Evolutionary conservation across 2,113 vertebrate species (phyloP).

Genomic region (Hippocampus barbouri): DNA sequence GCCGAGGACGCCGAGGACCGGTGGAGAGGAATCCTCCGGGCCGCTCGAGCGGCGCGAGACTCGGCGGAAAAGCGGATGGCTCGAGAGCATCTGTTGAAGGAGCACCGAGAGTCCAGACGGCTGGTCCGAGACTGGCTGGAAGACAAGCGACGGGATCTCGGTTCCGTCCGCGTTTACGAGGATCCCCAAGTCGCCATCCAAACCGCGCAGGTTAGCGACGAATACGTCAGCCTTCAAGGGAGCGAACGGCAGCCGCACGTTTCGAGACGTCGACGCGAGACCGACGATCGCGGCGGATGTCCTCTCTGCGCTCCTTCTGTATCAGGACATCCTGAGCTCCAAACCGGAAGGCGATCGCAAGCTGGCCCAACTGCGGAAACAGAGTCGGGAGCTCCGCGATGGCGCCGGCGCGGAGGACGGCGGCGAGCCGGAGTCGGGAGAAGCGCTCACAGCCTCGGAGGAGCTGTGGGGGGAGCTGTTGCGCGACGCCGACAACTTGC

Average conservation of each 20-base stretch:
- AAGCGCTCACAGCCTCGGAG: conserved; percentile 51
- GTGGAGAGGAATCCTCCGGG: not conserved
- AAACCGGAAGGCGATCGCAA: conserved; percentile 64
- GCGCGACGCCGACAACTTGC: conserved; percentile 39
- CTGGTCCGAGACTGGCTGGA: not conserved
- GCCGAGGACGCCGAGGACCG: not conserved
- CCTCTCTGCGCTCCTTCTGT: not conserved
- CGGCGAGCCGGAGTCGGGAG: conserved; percentile 39
- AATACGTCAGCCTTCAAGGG: too few species aligned
- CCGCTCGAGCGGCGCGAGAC: not conserved
- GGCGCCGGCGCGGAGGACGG: conserved; percentile 37
- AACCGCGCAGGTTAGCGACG: not conserved
- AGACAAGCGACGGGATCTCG: not conserved
- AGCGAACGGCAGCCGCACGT: not conserved
- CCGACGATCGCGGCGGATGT: not conserved
- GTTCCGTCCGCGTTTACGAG: not conserved
- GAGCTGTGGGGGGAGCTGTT: conserved; percentile 64
- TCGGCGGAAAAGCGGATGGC: not conserved
- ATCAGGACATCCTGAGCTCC: conserved; percentile 51
- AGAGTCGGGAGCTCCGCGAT: conserved; percentile 54
- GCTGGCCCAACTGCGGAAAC: conserved; percentile 59
- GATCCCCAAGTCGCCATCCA: not conserved
- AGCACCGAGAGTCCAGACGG: not conserved
- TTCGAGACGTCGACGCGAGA: not conserved
- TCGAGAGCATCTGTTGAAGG: not conserved